These are phyloP conservation scores for Dromius quadrimaculatus DNA, from an alignment of 2,888 invertebrate genomes.

Conservation along the genomic window DNA sequence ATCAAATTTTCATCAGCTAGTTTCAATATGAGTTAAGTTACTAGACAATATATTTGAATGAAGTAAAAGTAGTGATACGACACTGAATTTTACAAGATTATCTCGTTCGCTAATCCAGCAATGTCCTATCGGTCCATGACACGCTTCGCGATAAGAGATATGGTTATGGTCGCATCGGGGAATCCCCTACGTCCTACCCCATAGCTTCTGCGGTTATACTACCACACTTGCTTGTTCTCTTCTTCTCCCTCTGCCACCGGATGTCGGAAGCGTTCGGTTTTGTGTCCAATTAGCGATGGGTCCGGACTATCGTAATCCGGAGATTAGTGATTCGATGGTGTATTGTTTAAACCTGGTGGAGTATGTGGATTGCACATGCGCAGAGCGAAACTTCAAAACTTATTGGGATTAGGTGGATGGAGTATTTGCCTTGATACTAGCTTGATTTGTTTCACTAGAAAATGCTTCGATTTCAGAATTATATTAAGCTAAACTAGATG, in stretches of 20 bases:
- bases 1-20: no score
- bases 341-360: constrained; percentile 45
- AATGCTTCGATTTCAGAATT: no score
- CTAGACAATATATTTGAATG: no score
- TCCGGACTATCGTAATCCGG: constrained; percentile 39
- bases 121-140: constrained; percentile 43
- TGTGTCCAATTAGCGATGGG: constrained; percentile 50
- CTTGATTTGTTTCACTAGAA: constrained; percentile 1
- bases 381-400: constrained; percentile 18
- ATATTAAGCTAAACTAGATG: no score
- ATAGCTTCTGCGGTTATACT: neutral
- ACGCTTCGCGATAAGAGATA: constrained; percentile 48
- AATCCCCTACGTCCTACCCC: neutral
- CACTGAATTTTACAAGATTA: constrained; percentile 29
- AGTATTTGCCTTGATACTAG: constrained; percentile 23
- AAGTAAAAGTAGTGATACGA: no score
- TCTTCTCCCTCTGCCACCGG: neutral
- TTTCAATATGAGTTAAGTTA: no score
- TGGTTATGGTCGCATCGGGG: constrained; percentile 37
- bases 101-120: constrained; percentile 27
- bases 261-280: constrained; percentile 42
- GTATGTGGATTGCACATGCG: neutral
- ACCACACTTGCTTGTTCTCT: neutral
- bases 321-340: constrained; percentile 32
- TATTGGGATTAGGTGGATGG: constrained; percentile 7